Evolutionary conservation across 1,140 invertebrate species (phyloP).

Genomic region (Apis mellifera): DNA sequence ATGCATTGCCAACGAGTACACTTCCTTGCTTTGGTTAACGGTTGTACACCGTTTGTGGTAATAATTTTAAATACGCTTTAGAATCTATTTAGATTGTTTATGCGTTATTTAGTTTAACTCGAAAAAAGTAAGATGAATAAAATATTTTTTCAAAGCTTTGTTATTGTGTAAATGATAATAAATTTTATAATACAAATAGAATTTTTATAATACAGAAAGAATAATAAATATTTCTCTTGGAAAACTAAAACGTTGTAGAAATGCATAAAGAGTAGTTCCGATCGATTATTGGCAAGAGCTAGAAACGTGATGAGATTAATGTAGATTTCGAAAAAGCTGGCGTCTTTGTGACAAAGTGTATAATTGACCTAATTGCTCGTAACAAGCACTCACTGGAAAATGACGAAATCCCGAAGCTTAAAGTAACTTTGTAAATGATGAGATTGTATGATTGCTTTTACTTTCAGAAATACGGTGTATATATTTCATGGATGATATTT

Average conservation of each 20-base stretch:
- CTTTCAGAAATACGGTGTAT: too few relatives aligned
- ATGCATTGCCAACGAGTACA: conserved; percentile 6
- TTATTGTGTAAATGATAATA: neutral
- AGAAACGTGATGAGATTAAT: conserved; percentile 30
- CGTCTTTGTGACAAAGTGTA: conserved; percentile 31
- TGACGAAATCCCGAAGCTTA: neutral
- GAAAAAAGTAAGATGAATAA: neutral
- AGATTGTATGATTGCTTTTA: neutral
- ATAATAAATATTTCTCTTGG: neutral
- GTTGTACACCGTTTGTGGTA: conserved; percentile 5
- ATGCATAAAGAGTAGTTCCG: neutral
- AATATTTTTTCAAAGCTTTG: neutral
- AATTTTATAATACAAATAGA: neutral
- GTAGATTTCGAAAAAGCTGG: conserved; percentile 53
- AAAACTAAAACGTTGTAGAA: neutral
- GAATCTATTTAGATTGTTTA: neutral
- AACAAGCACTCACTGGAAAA: conserved; percentile 11
- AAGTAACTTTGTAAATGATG: neutral
- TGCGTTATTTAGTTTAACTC: neutral
- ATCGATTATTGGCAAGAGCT: conserved; percentile 18
- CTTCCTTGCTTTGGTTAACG: conserved; percentile 34
- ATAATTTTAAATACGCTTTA: conserved; percentile 30
- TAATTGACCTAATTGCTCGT: conserved; percentile 61
- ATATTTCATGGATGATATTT: too few relatives aligned
- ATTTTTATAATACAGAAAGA: neutral